phyloP scores from a whole-genome alignment of 2,888 invertebrate genomes.

The Drosophila macrospina region DNA sequence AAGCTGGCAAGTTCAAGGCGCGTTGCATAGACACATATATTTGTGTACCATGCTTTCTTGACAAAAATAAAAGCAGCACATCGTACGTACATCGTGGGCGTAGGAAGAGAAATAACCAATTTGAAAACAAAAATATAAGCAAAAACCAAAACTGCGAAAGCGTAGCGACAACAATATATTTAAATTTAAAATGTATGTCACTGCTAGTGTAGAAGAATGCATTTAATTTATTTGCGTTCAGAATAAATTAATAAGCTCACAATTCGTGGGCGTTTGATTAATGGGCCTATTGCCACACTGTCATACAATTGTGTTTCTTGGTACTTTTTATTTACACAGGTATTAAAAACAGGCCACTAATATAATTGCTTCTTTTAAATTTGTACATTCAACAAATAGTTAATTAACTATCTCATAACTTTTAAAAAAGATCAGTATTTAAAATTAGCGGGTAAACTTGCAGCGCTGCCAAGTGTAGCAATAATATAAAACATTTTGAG shows the following conservation, averaged over 20 bases:
- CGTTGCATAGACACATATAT: slow-evolving; percentile 10
- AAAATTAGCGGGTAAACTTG: slow-evolving; percentile 15
- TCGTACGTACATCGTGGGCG: slow-evolving; percentile 46
- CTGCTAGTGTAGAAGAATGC: slow-evolving; percentile 53
- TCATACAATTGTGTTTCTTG: slow-evolving; percentile 8
- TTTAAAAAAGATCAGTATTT: not conserved
- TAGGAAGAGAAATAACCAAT: slow-evolving; percentile 55
- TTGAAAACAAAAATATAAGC: slow-evolving; percentile 9
- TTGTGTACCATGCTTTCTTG: slow-evolving; percentile 22
- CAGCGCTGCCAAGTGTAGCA: slow-evolving; percentile 9
- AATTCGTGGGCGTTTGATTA: slow-evolving; percentile 67
- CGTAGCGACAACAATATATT: slow-evolving; percentile 18
- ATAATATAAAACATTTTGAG: not conserved
- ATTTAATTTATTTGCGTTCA: slow-evolving; percentile 46
- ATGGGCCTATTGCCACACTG: slow-evolving; percentile 35
- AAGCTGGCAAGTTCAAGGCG: slow-evolving; percentile 67
- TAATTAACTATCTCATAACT: not conserved
- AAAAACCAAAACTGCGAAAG: slow-evolving; percentile 34
- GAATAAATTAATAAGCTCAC: slow-evolving; percentile 47
- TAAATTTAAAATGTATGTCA: slow-evolving; percentile 70
- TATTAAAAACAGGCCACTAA: slow-evolving; percentile 13
- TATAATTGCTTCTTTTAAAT: not conserved
- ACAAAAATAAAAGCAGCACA: slow-evolving; percentile 55
- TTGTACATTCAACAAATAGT: not conserved
- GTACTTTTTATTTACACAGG: slow-evolving; percentile 27